Evolutionary conservation across 2,797 vertebrate genomes (phyloP), one percentile per base, ranked within the genome.

Genomic region (Gobio occitaniae): DNA sequence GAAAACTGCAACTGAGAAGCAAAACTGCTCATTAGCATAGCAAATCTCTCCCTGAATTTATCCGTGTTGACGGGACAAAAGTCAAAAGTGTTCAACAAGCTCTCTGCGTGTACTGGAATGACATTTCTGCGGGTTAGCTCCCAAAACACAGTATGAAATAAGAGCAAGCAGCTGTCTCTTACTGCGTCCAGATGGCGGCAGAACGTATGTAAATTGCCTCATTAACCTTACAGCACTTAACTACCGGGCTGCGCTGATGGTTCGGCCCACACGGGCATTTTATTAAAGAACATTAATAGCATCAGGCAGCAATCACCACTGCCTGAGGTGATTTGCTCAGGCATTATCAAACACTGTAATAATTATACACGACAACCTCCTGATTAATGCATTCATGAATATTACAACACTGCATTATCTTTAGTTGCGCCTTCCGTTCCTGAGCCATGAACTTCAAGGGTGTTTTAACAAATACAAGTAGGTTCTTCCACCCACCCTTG

Each of bases 211-310:
- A 94, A 94, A 96, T 93, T 93, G 93, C 91, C 93, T 95, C 94
- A 95, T 95, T 95, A 95, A 95, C 94, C 93, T 94, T 94, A 94
- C 91, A 93, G 93, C 89, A 88, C 88, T 91, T 92, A 94, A 94
- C 93, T 93, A 92, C 88, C 87, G 89, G 92, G 91, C 92, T 91
- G 86, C 90, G 92, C 89, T 91, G 86, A 91, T 90, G 90, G 90
- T 92, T 93, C 83, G 68, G 86, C 93, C 91, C 91, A 93, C 90
- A 90, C 77, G 89, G 88, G 89, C 92, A 90, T 93, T 94, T 92
- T 95, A 95, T 94, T 93, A 94, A 92, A 91, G 80, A 86, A 87
- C 92, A 92, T 94, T 95, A 95, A 94, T 93, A 92, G 91, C 90
- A 91, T 87, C 32, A 83, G 87, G 91, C 93, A 94, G 93, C 91